Evolutionary conservation across 2,113 vertebrate genomes (phyloP).

Genomic region (Procavia capensis): DNA sequence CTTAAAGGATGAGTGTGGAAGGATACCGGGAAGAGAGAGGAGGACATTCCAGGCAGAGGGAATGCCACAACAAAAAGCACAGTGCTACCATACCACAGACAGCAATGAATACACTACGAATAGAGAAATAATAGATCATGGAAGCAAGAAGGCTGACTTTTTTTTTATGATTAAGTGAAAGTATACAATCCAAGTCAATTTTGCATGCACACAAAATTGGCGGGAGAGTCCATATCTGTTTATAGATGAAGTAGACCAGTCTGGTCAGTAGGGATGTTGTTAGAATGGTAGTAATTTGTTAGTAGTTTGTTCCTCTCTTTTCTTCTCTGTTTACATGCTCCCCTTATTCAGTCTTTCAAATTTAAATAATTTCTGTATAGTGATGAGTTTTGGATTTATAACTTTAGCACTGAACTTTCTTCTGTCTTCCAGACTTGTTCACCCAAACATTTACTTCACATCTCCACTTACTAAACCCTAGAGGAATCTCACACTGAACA

Average conservation of each 20-base stretch:
- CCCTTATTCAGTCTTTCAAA: not conserved
- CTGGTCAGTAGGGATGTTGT: not conserved
- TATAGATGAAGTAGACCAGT: not conserved
- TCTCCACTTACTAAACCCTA: not conserved
- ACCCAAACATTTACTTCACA: not conserved
- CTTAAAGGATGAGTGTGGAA: not conserved
- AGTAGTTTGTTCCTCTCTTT: not conserved
- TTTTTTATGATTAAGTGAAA: too few species aligned
- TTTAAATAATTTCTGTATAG: not conserved
- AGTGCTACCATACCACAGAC: too few species aligned
- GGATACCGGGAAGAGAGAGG: not conserved
- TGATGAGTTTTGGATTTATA: not conserved
- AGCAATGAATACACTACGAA: not conserved
- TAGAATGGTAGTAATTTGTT: not conserved
- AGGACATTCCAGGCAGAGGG: not conserved
- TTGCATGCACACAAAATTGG: too few species aligned
- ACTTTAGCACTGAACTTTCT: not conserved
- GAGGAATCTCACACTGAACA: not conserved
- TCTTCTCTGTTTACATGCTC: not conserved
- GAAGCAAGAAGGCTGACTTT: not conserved
- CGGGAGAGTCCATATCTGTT: not conserved
- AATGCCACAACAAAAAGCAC: not conserved
- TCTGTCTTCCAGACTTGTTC: not conserved
- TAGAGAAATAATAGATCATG: not conserved
- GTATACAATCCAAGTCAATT: too few species aligned